Evolutionary conservation across 2,113 vertebrate species (phyloP).

Genomic region (Dinomys branickii): DNA sequence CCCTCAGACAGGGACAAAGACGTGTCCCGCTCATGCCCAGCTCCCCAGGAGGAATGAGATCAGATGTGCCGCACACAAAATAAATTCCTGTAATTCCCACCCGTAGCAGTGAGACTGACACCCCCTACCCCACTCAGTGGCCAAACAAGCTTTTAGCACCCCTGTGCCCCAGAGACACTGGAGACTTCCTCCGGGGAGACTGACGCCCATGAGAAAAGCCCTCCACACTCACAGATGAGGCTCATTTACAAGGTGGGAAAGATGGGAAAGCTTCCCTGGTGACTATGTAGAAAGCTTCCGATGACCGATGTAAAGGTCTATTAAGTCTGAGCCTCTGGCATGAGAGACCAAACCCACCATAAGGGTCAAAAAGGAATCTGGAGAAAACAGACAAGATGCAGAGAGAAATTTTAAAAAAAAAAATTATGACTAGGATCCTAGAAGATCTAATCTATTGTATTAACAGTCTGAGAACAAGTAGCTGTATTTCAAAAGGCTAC

Average conservation of each 20-base stretch:
- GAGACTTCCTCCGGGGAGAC: neutral
- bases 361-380: neutral
- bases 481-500: neutral
- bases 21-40: neutral
- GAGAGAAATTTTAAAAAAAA: neutral
- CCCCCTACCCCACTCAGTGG: neutral
- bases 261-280: neutral
- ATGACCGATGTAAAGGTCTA: neutral
- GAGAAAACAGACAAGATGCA: neutral
- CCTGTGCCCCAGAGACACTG: rapidly evolving
- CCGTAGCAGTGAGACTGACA: neutral
- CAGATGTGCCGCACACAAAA: neutral
- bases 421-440: neutral
- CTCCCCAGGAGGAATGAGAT: neutral
- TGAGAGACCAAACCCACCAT: neutral
- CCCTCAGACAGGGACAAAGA: no score
- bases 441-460: neutral
- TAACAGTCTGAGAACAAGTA: neutral
- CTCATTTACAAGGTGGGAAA: neutral
- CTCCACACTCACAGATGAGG: neutral
- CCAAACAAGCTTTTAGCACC: neutral
- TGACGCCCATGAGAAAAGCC: neutral
- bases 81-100: neutral
- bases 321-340: neutral
- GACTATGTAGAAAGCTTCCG: neutral